Evolutionary conservation across 2,888 invertebrate species (phyloP).

Genomic region (Cephus sareptanus): DNA sequence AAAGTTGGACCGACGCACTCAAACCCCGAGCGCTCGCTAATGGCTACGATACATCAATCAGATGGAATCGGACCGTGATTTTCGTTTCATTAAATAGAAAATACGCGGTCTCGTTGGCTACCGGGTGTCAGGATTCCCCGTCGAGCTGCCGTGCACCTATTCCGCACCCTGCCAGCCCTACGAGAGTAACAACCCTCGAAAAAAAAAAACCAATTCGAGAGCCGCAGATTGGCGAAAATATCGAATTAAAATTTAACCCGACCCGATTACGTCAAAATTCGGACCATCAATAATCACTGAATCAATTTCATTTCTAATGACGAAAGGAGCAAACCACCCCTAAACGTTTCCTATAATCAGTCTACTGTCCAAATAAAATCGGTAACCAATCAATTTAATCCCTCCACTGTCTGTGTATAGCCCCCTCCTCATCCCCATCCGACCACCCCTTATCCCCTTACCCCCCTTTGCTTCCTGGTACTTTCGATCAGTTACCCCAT

Average conservation of each 20-base stretch:
- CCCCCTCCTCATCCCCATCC: neutral
- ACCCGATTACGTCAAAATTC: neutral
- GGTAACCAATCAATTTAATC: neutral
- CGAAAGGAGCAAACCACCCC: constrained; percentile 7
- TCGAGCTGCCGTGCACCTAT: neutral
- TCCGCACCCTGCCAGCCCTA: neutral
- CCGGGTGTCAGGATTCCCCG: neutral
- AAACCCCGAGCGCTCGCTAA: constrained; percentile 31
- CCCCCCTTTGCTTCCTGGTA: neutral
- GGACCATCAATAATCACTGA: neutral
- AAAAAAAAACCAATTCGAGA: neutral
- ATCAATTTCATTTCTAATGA: neutral
- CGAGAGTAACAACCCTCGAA: neutral
- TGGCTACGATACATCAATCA: constrained; percentile 43
- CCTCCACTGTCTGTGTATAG: neutral
- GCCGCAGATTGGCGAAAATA: neutral
- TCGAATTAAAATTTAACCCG: too few species aligned
- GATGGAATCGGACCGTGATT: constrained; percentile 34
- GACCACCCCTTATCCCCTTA: neutral
- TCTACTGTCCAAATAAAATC: neutral
- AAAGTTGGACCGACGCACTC: constrained; percentile 26
- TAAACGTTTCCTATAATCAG: constrained; percentile 10
- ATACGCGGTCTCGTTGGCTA: neutral
- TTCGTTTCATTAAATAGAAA: constrained; percentile 40
- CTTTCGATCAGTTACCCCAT: neutral